These are phyloP conservation scores for Dysdera silvatica DNA, from an alignment of 1,140 invertebrate genomes.

Conservation along the genomic window DNA sequence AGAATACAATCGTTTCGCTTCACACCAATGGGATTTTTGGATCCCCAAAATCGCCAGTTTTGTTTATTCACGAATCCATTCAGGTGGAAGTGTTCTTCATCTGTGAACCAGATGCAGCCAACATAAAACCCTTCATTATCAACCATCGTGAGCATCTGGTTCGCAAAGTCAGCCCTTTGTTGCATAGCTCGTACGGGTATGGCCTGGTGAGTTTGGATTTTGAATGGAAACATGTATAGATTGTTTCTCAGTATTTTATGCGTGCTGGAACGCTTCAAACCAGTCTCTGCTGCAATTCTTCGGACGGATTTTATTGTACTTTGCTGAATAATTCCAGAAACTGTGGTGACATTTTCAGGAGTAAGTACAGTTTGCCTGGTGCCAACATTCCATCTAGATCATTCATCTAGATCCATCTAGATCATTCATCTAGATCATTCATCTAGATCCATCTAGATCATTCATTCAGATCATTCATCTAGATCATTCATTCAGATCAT, in stretches of 20 bases:
- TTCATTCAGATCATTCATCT: too few species aligned
- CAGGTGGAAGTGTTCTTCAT: slow-evolving; percentile 17
- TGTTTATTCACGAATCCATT: slow-evolving; percentile 3
- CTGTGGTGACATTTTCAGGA: background rate
- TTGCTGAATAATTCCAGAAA: slow-evolving; percentile 7
- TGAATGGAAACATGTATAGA: slow-evolving; percentile 11
- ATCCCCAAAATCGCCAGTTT: background rate
- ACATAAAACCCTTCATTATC: slow-evolving; percentile 4
- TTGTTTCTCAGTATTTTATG: slow-evolving; percentile 3
- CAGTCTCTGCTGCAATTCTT: background rate
- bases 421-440: too few species aligned
- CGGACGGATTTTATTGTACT: background rate
- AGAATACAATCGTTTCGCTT: slow-evolving; percentile 2
- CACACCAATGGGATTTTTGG: background rate
- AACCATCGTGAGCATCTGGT: background rate
- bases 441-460: too few species aligned
- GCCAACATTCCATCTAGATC: too few species aligned
- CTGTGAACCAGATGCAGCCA: slow-evolving; percentile 13
- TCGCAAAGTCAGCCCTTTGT: slow-evolving; percentile 10
- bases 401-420: too few species aligned
- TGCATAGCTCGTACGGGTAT: background rate
- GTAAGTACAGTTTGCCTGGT: background rate
- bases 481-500: too few species aligned
- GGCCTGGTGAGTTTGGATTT: slow-evolving; percentile 8
- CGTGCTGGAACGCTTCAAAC: slow-evolving; percentile 3